Evolutionary conservation across 2,797 vertebrate genomes (phyloP).

Genomic region (Bradypodion pumilum): DNA sequence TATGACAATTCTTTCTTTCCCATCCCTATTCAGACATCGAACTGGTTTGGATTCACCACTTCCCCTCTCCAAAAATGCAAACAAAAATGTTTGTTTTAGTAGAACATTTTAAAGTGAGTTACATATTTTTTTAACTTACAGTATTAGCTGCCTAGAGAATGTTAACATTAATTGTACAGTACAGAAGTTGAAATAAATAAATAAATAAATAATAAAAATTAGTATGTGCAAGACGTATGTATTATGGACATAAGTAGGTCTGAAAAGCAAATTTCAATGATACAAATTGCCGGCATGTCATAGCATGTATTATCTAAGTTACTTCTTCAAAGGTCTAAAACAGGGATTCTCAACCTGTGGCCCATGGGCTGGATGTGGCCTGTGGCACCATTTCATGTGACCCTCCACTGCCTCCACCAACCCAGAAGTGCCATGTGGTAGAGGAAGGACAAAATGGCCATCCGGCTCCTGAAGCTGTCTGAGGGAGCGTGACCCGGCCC

Average conservation of each 20-base stretch:
- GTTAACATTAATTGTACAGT: no score
- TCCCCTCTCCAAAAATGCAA: neutral
- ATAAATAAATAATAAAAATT: no score
- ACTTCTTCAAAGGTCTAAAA: neutral
- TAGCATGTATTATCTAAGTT: neutral
- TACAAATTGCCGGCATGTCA: neutral
- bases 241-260: neutral
- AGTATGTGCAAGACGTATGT: neutral
- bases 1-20: conserved; percentile 40
- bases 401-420: no score
- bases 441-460: no score
- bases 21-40: conserved; percentile 42
- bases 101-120: neutral
- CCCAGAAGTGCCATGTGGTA: no score
- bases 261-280: neutral
- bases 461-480: no score
- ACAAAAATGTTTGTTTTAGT: neutral
- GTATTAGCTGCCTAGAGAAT: no score
- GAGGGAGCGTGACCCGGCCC: no score
- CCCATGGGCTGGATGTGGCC: no score
- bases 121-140: neutral
- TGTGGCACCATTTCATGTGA: no score
- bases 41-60: neutral
- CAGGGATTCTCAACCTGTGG: no score
- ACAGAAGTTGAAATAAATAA: no score